phyloP scores from a whole-genome alignment of 2,888 invertebrate genomes.

The Mesorhabditis belari region DNA sequence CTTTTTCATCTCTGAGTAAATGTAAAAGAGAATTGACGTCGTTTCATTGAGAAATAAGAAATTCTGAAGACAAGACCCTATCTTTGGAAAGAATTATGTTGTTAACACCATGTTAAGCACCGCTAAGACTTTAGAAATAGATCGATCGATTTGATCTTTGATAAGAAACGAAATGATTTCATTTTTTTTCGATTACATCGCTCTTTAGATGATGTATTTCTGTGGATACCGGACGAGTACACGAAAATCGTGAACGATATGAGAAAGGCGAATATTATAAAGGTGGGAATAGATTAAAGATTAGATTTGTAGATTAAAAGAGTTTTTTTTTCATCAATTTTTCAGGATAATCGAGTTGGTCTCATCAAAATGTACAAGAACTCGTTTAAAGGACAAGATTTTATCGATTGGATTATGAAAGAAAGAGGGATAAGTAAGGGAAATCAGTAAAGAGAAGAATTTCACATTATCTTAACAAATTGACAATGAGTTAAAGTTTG shows the following conservation, averaged over 20 bases:
- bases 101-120: too few relatives aligned
- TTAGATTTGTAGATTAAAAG: neutral
- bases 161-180: too few relatives aligned
- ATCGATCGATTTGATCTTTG: too few relatives aligned
- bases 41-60: too few relatives aligned
- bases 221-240: slow-evolving; percentile 30
- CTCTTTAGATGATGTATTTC: slow-evolving; percentile 13
- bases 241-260: slow-evolving; percentile 35
- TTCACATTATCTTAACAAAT: slow-evolving; percentile 8
- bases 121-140: too few relatives aligned
- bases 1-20: too few relatives aligned
- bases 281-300: slow-evolving; percentile 22
- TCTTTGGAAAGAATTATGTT: too few relatives aligned
- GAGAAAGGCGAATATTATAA: slow-evolving; percentile 54
- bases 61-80: too few relatives aligned
- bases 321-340: neutral
- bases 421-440: slow-evolving; percentile 53
- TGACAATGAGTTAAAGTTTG: slow-evolving; percentile 6
- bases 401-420: slow-evolving; percentile 55
- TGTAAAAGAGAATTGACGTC: too few relatives aligned
- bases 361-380: slow-evolving; percentile 45
- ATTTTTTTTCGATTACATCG: too few relatives aligned
- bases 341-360: slow-evolving; percentile 45
- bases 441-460: neutral
- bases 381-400: slow-evolving; percentile 55